Evolutionary conservation across 2,888 invertebrate species (phyloP).

Genomic region (Andrena hattorfiana): DNA sequence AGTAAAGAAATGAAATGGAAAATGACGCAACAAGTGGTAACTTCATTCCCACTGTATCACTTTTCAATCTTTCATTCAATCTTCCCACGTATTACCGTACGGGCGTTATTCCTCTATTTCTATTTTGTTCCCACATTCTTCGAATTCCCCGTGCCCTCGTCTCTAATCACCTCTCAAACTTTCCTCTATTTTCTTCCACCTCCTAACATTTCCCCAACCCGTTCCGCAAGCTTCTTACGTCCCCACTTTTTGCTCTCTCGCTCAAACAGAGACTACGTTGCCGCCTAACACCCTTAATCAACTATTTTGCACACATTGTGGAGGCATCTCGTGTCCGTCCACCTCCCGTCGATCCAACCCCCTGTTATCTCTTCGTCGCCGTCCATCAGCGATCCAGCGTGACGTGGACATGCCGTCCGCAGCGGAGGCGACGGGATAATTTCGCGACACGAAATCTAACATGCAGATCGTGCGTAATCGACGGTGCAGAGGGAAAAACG

Average conservation of each 20-base stretch:
- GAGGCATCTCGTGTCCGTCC: background rate
- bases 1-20: background rate
- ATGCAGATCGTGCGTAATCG: conserved; percentile 10
- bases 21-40: background rate
- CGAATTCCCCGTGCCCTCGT: too few relatives aligned
- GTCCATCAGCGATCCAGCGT: conserved; percentile 16
- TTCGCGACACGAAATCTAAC: conserved; percentile 9
- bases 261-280: background rate
- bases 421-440: conserved; percentile 27
- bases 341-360: background rate
- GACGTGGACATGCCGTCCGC: conserved; percentile 5
- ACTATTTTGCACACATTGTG: conserved; percentile 8
- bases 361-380: background rate
- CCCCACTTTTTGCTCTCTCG: background rate
- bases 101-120: too few relatives aligned
- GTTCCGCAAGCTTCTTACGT: background rate
- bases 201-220: background rate
- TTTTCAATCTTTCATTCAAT: background rate
- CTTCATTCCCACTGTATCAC: background rate
- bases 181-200: background rate
- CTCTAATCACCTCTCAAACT: background rate
- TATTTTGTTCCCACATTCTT: background rate
- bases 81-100: background rate
- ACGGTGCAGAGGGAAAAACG: background rate
- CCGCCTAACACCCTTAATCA: background rate